Evolutionary conservation across 2,888 invertebrate genomes (phyloP), one percentile per base, ranked within the genome.

Genomic region (Acanthosepion pharaonis): DNA sequence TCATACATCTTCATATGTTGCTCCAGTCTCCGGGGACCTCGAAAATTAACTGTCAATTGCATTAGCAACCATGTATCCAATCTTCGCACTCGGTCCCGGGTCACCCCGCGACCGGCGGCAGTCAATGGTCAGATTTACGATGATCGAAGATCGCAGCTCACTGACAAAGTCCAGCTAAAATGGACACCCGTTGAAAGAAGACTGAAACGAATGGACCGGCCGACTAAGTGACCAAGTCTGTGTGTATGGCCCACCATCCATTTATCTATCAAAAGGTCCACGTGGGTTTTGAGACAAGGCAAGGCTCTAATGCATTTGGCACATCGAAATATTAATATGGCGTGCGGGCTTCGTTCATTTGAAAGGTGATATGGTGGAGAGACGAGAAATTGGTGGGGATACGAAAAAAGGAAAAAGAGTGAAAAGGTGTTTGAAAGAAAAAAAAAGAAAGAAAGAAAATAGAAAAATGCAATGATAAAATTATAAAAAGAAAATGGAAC

Each of bases 1-100:
- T 78, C 78, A 15, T 78, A 78, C 11, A n/a, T 78, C 78, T 78
- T 78, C 78, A 78, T 78, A 78, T 78, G n/a, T 78, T n/a, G 78
- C 78, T 33, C 18, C 78, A 78, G 78, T 78, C 78, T 78, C 78
- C n/a, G n/a, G 1, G 78, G 78, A 78, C n/a, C 33, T 78, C 9
- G 78, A 78, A 78, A 78, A 78, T 78, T 78, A 78, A 78, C 78
- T 78, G 78, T 78, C 78, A 78, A 78, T 78, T 78, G 78, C 78
- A 78, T 78, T 78, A 78, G 78, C 78, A 78, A 11, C 18, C 78
- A n/a, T 78, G 78, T 78, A n/a, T 5, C 78, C 15, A 78, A 78
- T 78, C 78, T 78, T 78, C n/a, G 9, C 78, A 15, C 78, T 9
- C 11, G n/a, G n/a, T 78, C 15, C 78, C 11, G 11, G n/a, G 78